Evolutionary conservation across 2,113 vertebrate species (phyloP).

Genomic region (Seriola dumerili): DNA sequence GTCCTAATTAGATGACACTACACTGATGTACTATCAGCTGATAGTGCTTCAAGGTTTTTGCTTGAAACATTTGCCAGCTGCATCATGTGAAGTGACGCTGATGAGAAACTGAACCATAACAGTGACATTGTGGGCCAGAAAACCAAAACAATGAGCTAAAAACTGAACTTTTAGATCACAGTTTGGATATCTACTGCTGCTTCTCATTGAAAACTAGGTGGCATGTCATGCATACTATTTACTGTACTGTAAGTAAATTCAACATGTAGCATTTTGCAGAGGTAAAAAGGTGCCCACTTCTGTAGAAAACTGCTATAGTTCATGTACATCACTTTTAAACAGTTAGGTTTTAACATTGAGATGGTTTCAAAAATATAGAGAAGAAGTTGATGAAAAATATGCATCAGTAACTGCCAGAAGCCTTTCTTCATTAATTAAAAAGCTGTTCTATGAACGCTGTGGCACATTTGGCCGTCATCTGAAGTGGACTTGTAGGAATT

Average conservation of each 20-base stretch:
- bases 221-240: neutral
- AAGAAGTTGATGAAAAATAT: neutral
- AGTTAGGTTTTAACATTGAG: neutral
- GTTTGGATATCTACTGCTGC: too few species aligned
- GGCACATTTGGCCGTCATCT: constrained; percentile 16
- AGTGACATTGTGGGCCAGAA: neutral
- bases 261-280: neutral
- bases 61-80: neutral
- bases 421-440: constrained; percentile 55
- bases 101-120: neutral
- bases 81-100: neutral
- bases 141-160: neutral
- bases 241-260: neutral
- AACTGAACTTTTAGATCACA: neutral
- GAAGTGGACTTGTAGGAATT: constrained; percentile 40
- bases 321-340: constrained; percentile 11
- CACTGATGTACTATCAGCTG: too few species aligned
- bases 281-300: neutral
- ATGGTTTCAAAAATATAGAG: neutral
- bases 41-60: neutral
- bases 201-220: too few species aligned
- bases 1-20: neutral
- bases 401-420: constrained; percentile 8
- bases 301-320: neutral
- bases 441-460: neutral